phyloP scores from a whole-genome alignment of 1,140 invertebrate genomes.

The Hyposmocoma kahamanoa region DNA sequence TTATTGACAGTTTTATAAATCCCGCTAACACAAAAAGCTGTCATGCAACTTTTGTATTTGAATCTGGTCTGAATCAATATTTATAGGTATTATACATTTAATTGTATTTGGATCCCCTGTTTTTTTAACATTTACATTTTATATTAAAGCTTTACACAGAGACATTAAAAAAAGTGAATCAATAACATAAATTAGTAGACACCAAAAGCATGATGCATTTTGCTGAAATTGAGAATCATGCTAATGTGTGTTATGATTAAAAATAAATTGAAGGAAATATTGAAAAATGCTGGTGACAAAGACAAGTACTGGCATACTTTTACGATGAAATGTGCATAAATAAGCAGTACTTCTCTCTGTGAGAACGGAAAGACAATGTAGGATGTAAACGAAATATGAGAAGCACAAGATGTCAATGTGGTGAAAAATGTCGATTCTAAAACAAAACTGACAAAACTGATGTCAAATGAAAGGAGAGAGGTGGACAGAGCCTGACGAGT shows the following conservation, averaged over 20 bases:
- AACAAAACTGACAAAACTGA: constrained; percentile 34
- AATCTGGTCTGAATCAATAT: constrained; percentile 15
- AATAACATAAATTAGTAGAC: constrained; percentile 46
- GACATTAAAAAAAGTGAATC: constrained; percentile 27
- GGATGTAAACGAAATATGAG: constrained; percentile 46
- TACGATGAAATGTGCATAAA: neutral
- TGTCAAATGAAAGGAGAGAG: constrained; percentile 57
- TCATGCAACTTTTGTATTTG: constrained; percentile 47
- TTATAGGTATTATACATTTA: neutral
- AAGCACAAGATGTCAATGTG: constrained; percentile 48
- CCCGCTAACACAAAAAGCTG: constrained; percentile 63
- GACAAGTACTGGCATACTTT: constrained; percentile 39
- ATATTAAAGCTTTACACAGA: constrained; percentile 21
- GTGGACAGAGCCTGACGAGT: constrained; percentile 54
- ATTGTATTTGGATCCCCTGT: neutral
- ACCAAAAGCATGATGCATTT: constrained; percentile 72
- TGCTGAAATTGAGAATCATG: constrained; percentile 61
- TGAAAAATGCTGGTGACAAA: constrained; percentile 26
- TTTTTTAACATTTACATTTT: neutral
- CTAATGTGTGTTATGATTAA: constrained; percentile 50
- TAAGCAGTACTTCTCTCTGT: constrained; percentile 49
- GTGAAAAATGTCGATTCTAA: constrained; percentile 38
- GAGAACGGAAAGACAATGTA: constrained; percentile 30
- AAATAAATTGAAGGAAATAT: constrained; percentile 40
- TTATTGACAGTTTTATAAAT: constrained; percentile 13